These are phyloP conservation scores for Phacellophora camtschatica DNA, from an alignment of 30 jellyfish, hydroid and myxozoan genomes.

Conservation along the genomic window DNA sequence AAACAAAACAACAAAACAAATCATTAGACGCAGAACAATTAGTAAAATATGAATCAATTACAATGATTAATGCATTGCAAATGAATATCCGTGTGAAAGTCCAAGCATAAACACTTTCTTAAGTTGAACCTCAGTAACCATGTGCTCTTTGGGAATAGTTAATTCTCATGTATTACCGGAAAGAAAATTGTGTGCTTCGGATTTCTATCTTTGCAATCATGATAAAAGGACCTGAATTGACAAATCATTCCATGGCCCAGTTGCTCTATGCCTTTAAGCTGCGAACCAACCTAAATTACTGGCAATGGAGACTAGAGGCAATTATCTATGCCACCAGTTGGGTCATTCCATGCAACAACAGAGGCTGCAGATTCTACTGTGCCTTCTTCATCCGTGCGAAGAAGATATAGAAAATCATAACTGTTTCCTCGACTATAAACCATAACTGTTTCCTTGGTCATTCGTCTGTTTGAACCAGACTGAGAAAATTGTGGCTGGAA, in stretches of 20 bases:
- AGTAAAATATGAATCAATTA: neutral
- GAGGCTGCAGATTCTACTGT: neutral
- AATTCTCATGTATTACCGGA: neutral
- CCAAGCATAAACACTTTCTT: neutral
- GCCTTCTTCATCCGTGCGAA: neutral
- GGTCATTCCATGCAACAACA: neutral
- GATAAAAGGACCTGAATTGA: neutral
- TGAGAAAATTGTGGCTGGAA: conserved; percentile 2
- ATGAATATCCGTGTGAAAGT: neutral
- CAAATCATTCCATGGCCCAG: neutral
- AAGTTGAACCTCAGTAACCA: neutral
- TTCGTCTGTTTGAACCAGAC: neutral
- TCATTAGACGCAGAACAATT: no score
- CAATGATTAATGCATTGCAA: neutral
- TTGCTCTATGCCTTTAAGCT: conserved; percentile 12
- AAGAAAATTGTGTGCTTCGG: neutral
- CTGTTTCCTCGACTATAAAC: no score
- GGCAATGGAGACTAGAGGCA: neutral
- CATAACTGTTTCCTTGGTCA: neutral
- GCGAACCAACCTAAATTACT: conserved; percentile 16
- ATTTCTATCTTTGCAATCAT: neutral
- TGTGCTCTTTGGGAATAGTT: neutral
- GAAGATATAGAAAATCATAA: neutral
- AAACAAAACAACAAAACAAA: no score
- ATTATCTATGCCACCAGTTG: neutral